Percentiles rank a stretch among this genome's conserved stretches.
Conservation (phyloP, 2,888 invertebrate species). For the Muscina levida region DNA sequence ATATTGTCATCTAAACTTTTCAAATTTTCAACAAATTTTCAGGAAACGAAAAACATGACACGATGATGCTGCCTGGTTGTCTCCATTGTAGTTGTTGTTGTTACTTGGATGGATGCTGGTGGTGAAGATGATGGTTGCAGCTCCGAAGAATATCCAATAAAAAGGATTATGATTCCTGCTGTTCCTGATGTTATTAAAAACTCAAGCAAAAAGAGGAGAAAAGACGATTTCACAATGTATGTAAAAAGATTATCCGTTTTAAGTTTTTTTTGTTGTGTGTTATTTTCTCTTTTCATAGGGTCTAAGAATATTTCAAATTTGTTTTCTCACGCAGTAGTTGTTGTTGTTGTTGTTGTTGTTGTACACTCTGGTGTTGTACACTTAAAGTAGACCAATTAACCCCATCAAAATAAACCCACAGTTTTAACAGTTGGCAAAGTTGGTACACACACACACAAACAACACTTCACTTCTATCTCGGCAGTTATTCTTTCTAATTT, state of each 20-base stretch:
- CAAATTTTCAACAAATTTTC: slow-evolving; percentile 32
- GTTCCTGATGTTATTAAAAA: slow-evolving; percentile 39
- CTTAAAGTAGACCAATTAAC: slow-evolving; percentile 51
- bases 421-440: slow-evolving; percentile 33
- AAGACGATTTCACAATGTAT: too few species aligned
- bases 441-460: background rate
- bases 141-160: slow-evolving; percentile 14
- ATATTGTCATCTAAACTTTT: slow-evolving; percentile 49
- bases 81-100: too few species aligned
- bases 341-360: slow-evolving; percentile 11
- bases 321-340: background rate
- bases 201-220: background rate
- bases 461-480: background rate
- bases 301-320: background rate
- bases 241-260: too few species aligned
- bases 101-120: background rate
- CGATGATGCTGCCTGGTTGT: background rate
- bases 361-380: too few species aligned
- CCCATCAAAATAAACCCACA: slow-evolving; percentile 49
- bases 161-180: slow-evolving; percentile 24
- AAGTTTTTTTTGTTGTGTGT: background rate
- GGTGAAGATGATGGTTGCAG: background rate
- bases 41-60: slow-evolving; percentile 14
- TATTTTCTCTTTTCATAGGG: background rate
- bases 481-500: slow-evolving; percentile 48